phyloP scores from a whole-genome alignment of 2,113 vertebrate species.

The Urocynchramus pylzowi region DNA sequence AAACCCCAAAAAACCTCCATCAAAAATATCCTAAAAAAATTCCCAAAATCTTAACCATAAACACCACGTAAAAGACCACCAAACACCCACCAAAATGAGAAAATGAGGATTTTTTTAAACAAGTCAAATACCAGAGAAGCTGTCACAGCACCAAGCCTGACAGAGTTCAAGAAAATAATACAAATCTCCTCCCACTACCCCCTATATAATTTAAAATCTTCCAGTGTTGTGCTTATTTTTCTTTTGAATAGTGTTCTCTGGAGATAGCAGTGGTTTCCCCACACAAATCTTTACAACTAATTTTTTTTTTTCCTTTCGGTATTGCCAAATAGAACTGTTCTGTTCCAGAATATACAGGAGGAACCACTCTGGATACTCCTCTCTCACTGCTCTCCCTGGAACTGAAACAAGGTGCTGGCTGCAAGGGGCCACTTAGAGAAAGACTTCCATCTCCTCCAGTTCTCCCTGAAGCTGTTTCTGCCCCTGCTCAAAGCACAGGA shows the following conservation, averaged over 20 bases:
- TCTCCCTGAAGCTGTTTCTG: not conserved
- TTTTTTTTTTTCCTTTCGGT: not conserved
- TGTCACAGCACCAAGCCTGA: fast-evolving
- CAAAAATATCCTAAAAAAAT: not conserved
- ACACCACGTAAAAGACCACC: fast-evolving
- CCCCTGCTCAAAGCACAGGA: not conserved
- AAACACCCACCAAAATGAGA: not conserved
- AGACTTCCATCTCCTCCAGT: not conserved
- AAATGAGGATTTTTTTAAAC: not conserved
- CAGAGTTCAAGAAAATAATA: not conserved
- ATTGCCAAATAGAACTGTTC: not conserved
- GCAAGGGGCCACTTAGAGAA: not conserved
- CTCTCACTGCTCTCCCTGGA: not conserved
- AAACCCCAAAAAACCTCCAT: not conserved
- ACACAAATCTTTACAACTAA: not conserved
- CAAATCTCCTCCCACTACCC: not conserved
- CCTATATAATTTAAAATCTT: not conserved
- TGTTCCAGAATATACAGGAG: not conserved
- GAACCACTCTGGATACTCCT: not conserved
- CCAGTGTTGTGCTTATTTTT: not conserved
- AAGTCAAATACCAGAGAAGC: not conserved
- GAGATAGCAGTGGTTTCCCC: not conserved
- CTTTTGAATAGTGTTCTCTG: not conserved
- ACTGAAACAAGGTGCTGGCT: not conserved
- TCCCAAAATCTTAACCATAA: not conserved